Evolutionary conservation across 2,888 invertebrate genomes (phyloP), one percentile per base, ranked within the genome.

Genomic region (Minunthozetes semirufus): DNA sequence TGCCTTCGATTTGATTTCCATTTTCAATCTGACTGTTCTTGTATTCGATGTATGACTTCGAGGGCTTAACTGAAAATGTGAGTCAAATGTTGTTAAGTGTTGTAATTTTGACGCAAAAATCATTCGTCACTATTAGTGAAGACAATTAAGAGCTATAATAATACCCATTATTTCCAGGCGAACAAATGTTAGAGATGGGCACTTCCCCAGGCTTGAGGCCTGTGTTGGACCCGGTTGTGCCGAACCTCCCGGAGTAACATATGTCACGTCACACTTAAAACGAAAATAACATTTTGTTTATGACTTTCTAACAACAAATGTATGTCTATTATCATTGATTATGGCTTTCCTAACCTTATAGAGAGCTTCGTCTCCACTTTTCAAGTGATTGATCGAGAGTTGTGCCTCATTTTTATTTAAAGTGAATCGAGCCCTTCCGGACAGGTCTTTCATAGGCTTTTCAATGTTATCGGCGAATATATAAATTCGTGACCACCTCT

Each of bases 251-350:
- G 42, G n/a, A n/a, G 78, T 76, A 27, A 79, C 78, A 75, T 80
- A 80, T 38, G 80, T 80, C 56, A 80, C 80, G 50, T 92, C 92
- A 80, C 92, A 92, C 80, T 90, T 91, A 72, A 89, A 86, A 0
- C 90, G 91, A 79, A 91, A 91, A 46, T 11, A 48, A 48, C 25
- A n/a, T 29, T 46, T 42, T 50, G n/a, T 59, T 56, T 59, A 50
- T 63, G 33, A 19, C 17, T 46, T 72, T 46, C 6, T 13, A 61
- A 56, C 50, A 72, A 25, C 25, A 17, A n/a, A 42, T 63, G 25
- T 25, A 42, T 46, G 19, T 46, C 70, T 70, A 70, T 70, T 70
- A 70, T 70, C 46, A 22, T 25, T 70, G 46, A 48, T 70, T 48
- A 70, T 38, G 19, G 3, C 3, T 19, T 46, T 17, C 19, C 76